Percentiles rank a stretch among this genome's conserved stretches.
phyloP scores from a whole-genome alignment of 2,797 vertebrate genomes.

The Melanotaenia trifasciata region DNA sequence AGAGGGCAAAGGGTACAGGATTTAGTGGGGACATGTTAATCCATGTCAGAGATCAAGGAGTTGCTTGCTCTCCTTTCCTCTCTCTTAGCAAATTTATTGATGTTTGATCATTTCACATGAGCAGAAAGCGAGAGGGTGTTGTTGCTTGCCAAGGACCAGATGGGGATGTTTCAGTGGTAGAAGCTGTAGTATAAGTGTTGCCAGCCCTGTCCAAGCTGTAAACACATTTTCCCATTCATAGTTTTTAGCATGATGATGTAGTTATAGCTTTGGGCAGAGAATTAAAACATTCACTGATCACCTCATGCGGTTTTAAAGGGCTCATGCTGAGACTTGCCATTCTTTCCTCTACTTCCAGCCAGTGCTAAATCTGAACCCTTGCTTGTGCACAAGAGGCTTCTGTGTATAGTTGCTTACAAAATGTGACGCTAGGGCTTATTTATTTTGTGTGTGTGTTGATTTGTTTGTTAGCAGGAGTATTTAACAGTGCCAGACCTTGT shows the following conservation, averaged over 20 bases:
- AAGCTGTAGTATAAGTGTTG: constrained; percentile 46
- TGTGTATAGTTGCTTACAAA: constrained; percentile 38
- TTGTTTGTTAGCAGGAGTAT: not conserved
- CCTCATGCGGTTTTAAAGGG: constrained; percentile 12
- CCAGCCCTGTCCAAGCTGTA: constrained; percentile 33
- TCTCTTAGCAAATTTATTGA: constrained; percentile 18
- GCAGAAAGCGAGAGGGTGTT: constrained; percentile 32
- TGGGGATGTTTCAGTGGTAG: constrained; percentile 27
- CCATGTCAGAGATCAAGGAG: constrained; percentile 76
- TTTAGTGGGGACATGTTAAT: constrained; percentile 71
- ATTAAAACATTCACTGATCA: constrained; percentile 39
- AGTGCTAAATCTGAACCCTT: constrained; percentile 39
- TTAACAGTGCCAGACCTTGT: not conserved
- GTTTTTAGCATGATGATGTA: constrained; percentile 44
- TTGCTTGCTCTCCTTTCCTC: constrained; percentile 53
- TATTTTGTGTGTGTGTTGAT: not conserved
- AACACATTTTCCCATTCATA: constrained; percentile 56
- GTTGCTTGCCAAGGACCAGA: constrained; percentile 35
- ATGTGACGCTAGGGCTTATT: not conserved
- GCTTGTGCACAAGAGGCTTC: constrained; percentile 26
- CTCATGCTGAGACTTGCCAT: constrained; percentile 52
- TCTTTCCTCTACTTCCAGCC: constrained; percentile 49
- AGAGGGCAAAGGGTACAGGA: constrained; percentile 64
- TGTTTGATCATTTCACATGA: constrained; percentile 57
- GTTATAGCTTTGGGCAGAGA: constrained; percentile 50